Base-by-base conservation (phyloP, 1,140 invertebrate genomes). In the Solenopsis fugax region DNA sequence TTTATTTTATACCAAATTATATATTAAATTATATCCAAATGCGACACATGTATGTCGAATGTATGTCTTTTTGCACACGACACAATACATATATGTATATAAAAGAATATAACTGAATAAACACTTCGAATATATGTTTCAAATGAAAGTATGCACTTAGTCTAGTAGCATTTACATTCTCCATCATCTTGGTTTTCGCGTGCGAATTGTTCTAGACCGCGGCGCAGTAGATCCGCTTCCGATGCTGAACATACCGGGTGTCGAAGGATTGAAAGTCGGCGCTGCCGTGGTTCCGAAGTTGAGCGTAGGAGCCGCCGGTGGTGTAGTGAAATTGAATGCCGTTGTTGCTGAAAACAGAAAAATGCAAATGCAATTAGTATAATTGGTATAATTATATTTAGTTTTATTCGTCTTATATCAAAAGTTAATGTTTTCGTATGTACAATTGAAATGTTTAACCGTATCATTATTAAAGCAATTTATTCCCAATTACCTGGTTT, bases 241-340 rank as follows among this genome's bases (percentile, higher is more conserved):
- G 45, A 95, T 95, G 76, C 92, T 95, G 82, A 95, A 95, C 95
- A 95, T 95, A 12, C 93, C 93, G 6, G 88, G 72, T 1, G 90
- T 48, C 2, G 92, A 76, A 21, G 93, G 89, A 29, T 87, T 92
- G 34, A 95, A 95, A 0, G 89, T 84, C 16, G 90, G 50, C 12
- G 86, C 37, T 16, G 75, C 76, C 13, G 92, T 24, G 16, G 93
- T 76, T 18, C 88, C 92, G 10, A 94, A 94, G 1, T 89, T 91
- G 24, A 89, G 76, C 1, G 84, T 67, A 29, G 93, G 89, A 2
- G 87, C 86, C 7, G 88, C 71, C 6, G 93, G 50, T 13, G 93
- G 87, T 4, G 94, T 87, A 52, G 88, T 90, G 58, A 95, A 95
- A 52, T 93, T 93, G 69, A 95, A 95, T 71, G 93, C 94, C 60